Evolutionary conservation across 2,797 vertebrate species (phyloP), one percentile per base, ranked within the genome.

Genomic region (Threskiornis aethiopicus): DNA sequence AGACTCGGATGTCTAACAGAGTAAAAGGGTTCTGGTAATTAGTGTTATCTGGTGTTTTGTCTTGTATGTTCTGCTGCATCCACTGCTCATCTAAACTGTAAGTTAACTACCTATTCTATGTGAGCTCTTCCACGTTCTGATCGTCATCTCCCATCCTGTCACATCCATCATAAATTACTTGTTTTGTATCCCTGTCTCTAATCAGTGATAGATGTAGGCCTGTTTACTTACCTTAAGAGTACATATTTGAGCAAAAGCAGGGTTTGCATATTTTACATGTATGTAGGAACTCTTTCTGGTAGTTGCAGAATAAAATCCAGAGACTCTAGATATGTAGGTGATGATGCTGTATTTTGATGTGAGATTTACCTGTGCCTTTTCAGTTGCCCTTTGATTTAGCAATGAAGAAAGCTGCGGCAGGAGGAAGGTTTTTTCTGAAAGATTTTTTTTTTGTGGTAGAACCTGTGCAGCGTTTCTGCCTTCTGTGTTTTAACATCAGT

Each of bases 221-320:
- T 79, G 21, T n/a, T 77, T 28, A 54, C 18, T 44, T 78, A 39
- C 51, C 13, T 46, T n/a, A 57, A 61, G 37, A 76, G 37, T 42
- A 33, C 26, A 3, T 6, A 6, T 76, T 11, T n/a, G 55, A 91
- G 37, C 11, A 51, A 49, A 58, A 70, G 16, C 13, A 49, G 13
- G 2, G 6, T 52, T 87, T 84, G 5, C 10, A 0, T 49, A 22
- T 54, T 59, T 52, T 16, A 7, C 2, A 0, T 46, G 16, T 58
- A 11, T 72, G 15, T 80, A 67, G 15, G 26, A 77, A 47, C 5
- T 82, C 59, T 3, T 35, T 73, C 18, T 64, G 16, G 16, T 77
- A 61, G 59, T 16, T 79, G n/a, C 8, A 67, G 76, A 85, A 81
- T 29, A 52, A 89, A 89, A 87, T 65, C 7, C 18, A 57, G 55